Conservation (phyloP, 1,140 invertebrate genomes). For the Dreissena rostriformis region DNA sequence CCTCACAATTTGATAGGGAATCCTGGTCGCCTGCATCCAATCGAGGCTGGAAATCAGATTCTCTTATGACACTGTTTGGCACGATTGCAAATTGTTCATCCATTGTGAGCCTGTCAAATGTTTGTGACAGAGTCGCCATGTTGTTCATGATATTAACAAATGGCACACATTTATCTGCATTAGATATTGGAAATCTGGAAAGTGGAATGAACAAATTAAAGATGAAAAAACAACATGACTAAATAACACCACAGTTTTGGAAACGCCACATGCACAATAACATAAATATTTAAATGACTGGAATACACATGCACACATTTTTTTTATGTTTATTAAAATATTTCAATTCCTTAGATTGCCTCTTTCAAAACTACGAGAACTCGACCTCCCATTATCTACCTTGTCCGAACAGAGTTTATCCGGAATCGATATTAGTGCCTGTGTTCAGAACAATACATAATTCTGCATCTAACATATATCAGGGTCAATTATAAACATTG, state of each 20-base stretch:
- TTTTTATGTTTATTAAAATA: not conserved
- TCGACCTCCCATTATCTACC: not conserved
- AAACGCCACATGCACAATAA: too few species aligned
- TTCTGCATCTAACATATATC: not conserved
- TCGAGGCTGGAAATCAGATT: not conserved
- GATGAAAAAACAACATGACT: not conserved
- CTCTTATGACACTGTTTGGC: not conserved
- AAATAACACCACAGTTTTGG: too few species aligned
- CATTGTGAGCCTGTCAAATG: conserved; percentile 36
- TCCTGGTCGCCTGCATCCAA: not conserved
- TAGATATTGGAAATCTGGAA: not conserved
- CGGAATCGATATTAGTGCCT: too few species aligned
- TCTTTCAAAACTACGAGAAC: not conserved
- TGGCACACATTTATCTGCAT: not conserved
- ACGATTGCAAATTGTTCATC: not conserved
- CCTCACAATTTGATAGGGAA: conserved; percentile 6
- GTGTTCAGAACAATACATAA: not conserved
- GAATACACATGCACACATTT: too few species aligned
- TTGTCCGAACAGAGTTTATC: not conserved
- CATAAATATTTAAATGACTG: too few species aligned
- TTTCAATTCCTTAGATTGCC: not conserved
- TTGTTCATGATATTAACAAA: conserved; percentile 21
- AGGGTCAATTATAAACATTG: not conserved
- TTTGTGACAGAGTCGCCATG: conserved; percentile 32
- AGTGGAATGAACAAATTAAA: not conserved